Evolutionary conservation across 1,140 invertebrate species (phyloP).

Genomic region (Campoletis sonorensis): DNA sequence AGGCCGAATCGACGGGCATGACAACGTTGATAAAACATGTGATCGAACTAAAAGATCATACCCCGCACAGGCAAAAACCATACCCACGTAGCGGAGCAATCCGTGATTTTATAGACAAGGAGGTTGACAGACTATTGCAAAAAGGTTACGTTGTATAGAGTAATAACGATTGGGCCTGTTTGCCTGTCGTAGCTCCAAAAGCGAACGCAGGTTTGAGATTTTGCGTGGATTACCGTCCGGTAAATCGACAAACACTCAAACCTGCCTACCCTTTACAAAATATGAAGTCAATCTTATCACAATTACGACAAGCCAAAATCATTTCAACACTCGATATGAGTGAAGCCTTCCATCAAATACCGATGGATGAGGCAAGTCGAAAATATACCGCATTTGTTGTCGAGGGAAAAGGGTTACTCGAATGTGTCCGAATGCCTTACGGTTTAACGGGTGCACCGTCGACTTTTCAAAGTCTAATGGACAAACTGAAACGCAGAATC

Average conservation of each 20-base stretch:
- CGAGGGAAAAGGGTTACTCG: constrained; percentile 66
- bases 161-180: constrained; percentile 37
- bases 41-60: constrained; percentile 46
- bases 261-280: constrained; percentile 26
- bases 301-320: constrained; percentile 37
- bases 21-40: constrained; percentile 45
- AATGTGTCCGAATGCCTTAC: constrained; percentile 73
- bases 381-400: constrained; percentile 55
- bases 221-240: constrained; percentile 42
- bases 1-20: constrained; percentile 33
- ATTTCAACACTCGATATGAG: constrained; percentile 62
- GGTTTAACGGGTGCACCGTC: constrained; percentile 70
- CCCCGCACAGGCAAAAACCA: constrained; percentile 45
- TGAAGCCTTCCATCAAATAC: constrained; percentile 56
- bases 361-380: constrained; percentile 42
- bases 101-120: constrained; percentile 35
- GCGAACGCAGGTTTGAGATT: constrained; percentile 39
- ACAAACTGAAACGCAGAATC: constrained; percentile 32
- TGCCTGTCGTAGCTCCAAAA: constrained; percentile 43
- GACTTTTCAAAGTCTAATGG: constrained; percentile 49
- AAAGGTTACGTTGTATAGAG: constrained; percentile 28
- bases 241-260: constrained; percentile 41
- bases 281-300: constrained; percentile 7
- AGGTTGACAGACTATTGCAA: constrained; percentile 33
- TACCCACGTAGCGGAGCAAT: constrained; percentile 45